Evolutionary conservation across 2,888 invertebrate species (phyloP), one percentile per base, ranked within the genome.

Genomic region (Lissocephala sabroskyi): DNA sequence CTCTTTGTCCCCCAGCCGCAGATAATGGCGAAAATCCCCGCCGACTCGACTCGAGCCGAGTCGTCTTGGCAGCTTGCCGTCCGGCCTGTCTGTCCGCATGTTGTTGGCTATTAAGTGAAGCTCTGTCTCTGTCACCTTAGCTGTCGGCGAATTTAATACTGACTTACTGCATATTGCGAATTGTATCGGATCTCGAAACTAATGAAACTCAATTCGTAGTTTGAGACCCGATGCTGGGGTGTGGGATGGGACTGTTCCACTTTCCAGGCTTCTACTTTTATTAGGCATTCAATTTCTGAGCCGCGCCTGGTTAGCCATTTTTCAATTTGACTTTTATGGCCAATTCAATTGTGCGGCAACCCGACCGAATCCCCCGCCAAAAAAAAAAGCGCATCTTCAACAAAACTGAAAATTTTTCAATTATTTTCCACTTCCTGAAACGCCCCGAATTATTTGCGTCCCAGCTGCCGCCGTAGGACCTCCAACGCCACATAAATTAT

Each of bases 401-500:
- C 7, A 37, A 19, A 37, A 26, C 16, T 17, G 41, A 19, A 35
- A 50, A 54, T 62, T 76, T 74, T 75, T 75, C 67, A 77, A 71
- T 71, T 71, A 71, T 78, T 78, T 66, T 59, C 30, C 37, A 36
- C 18, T 42, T 33, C 9, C 16, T 33, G 29, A n/a, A n/a, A n/a
- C n/a, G 19, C 29, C 13, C 23, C 4, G 14, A 17, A 23, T 23
- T 23, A 5, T n/a, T 35, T 35, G 13, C 16, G 16, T 35, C 14
- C 5, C 18, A 39, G 32, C 30, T 46, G 50, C 52, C 32, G 55
- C 44, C 57, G 30, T 47, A 16, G 35, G 6, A 35, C 36, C 23
- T 33, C 41, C 40, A 59, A 62, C 62, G 75, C 51, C 67, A 56
- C 76, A 78, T 82, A 82, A 80, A 80, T 80, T 82, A 82, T 82